Evolutionary conservation across 37 sponge, comb jelly and placozoan genomes (phyloP).

Genomic region (Petrosia ficiformis): DNA sequence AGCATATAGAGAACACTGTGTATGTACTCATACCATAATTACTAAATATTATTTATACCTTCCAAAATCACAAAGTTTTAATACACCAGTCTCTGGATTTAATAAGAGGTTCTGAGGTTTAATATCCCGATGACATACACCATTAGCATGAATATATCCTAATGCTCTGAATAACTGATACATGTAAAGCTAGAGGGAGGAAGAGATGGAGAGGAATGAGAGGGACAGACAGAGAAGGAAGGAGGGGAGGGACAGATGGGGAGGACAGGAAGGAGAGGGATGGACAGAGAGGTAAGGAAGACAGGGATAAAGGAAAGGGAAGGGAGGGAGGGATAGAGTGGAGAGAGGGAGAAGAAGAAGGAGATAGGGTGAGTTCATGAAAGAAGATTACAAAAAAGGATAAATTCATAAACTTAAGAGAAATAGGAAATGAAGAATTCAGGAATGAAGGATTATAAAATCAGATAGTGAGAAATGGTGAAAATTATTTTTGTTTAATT

Average conservation of each 20-base stretch:
- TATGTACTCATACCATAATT: too few relatives aligned
- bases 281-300: background rate
- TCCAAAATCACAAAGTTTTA: conserved; percentile 98
- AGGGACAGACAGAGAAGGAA: background rate
- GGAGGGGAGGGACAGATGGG: background rate
- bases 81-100: conserved; percentile 88
- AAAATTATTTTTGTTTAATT: too few relatives aligned
- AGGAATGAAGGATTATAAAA: too few relatives aligned
- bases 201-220: background rate
- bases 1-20: too few relatives aligned
- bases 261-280: too few relatives aligned
- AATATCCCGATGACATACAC: conserved; percentile 98
- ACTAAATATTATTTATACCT: too few relatives aligned
- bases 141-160: conserved; percentile 98
- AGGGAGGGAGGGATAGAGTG: background rate
- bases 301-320: background rate
- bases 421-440: too few relatives aligned
- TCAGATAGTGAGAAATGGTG: too few relatives aligned
- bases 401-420: too few relatives aligned
- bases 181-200: conserved; percentile 79
- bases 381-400: background rate
- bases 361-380: conserved; percentile 2
- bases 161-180: conserved; percentile 95
- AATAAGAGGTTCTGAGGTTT: conserved; percentile 97
- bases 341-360: too few relatives aligned